Percentiles rank a stretch among this genome's conserved stretches.
Evolutionary conservation across 2,113 vertebrate species (phyloP).

Genomic region (Silurus glanis): DNA sequence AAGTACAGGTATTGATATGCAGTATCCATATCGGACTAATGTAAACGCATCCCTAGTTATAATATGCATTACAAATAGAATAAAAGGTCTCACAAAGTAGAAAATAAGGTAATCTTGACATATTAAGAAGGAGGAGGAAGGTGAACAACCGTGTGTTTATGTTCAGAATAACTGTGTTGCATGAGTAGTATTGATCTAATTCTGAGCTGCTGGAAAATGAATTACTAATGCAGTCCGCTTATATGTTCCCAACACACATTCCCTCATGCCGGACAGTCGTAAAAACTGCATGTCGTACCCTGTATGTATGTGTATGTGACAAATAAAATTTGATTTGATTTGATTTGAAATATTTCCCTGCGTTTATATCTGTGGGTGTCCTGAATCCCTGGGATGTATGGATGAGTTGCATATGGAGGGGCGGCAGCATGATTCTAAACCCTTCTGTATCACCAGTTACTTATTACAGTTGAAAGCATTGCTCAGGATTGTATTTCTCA

Average conservation of each 20-base stretch:
- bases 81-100: no score
- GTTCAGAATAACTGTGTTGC: constrained; percentile 31
- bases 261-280: no score
- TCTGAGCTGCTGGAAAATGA: constrained; percentile 34
- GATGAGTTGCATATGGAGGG: constrained; percentile 1
- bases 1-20: no score
- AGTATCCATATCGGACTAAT: no score
- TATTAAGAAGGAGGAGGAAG: no score
- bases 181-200: constrained; percentile 46
- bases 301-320: no score
- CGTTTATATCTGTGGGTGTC: background rate
- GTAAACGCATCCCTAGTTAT: no score
- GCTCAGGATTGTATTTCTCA: constrained; percentile 1
- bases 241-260: no score
- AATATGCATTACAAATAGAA: no score
- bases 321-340: no score
- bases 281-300: no score
- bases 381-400: background rate
- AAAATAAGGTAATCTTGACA: no score
- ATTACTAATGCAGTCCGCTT: constrained; percentile 33
- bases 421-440: background rate
- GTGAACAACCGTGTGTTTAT: background rate
- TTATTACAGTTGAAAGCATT: constrained; percentile 9
- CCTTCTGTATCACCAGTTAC: constrained; percentile 6
- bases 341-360: background rate